These are phyloP conservation scores for Philaethria dido DNA, from an alignment of 2,888 invertebrate genomes.

Conservation along the genomic window DNA sequence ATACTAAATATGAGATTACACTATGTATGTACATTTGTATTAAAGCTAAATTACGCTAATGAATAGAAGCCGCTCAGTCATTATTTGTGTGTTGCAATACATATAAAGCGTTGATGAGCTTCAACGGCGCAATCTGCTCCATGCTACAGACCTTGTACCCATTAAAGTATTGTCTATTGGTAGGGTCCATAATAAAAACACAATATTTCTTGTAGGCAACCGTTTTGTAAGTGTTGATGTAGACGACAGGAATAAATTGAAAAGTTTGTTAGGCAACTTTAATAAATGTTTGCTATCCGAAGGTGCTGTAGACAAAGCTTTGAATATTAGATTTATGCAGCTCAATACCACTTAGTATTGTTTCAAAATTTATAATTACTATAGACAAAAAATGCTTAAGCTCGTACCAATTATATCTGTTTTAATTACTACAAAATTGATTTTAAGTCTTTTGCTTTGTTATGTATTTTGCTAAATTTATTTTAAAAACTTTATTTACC, in stretches of 20 bases:
- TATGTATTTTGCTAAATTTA: neutral
- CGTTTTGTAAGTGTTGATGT: constrained; percentile 42
- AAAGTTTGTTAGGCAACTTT: constrained; percentile 39
- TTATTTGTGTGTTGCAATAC: constrained; percentile 49
- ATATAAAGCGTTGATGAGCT: constrained; percentile 46
- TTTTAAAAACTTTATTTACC: neutral
- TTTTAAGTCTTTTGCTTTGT: neutral
- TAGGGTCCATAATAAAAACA: constrained; percentile 45
- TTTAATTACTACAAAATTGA: neutral
- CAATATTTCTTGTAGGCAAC: constrained; percentile 44
- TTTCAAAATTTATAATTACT: constrained; percentile 9
- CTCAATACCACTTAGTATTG: neutral
- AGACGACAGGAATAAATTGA: constrained; percentile 40
- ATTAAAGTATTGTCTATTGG: constrained; percentile 67
- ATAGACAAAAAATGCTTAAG: neutral
- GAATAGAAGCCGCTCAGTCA: constrained; percentile 56
- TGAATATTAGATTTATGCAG: constrained; percentile 25
- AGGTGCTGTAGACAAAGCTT: constrained; percentile 33
- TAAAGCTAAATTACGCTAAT: constrained; percentile 63
- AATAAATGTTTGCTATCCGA: constrained; percentile 30
- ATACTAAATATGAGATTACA: constrained; percentile 12
- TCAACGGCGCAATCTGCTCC: constrained; percentile 55
- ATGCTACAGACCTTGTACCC: constrained; percentile 69
- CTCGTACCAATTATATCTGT: constrained; percentile 7
- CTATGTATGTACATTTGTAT: constrained; percentile 14